A percentile compares a stretch with the other conserved stretches of the same genome.
phyloP scores from a whole-genome alignment of 2,113 vertebrate species.

The Quiscalus mexicanus region DNA sequence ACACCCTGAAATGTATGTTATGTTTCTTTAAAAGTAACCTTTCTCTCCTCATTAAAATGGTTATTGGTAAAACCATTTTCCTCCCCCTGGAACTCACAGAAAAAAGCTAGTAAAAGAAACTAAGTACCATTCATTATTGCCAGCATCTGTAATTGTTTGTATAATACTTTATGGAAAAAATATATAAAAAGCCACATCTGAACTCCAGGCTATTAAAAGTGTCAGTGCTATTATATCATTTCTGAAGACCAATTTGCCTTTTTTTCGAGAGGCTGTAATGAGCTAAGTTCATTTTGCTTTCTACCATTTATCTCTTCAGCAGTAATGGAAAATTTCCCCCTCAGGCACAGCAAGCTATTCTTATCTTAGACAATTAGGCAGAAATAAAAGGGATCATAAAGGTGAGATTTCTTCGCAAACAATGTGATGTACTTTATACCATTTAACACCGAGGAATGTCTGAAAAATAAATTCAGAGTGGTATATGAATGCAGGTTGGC shows the following conservation, averaged over 20 bases:
- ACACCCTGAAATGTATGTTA: not conserved
- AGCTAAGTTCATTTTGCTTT: conserved; percentile 79
- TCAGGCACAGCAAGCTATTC: conserved; percentile 73
- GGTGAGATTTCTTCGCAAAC: conserved; percentile 72
- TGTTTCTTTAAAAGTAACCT: conserved; percentile 52
- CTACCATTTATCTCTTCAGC: conserved; percentile 77
- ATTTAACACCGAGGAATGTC: conserved; percentile 31
- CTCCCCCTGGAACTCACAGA: not conserved
- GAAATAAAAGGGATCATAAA: conserved; percentile 73
- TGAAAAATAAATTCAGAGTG: conserved; percentile 8
- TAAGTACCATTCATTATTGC: conserved; percentile 56
- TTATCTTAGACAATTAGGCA: conserved; percentile 74
- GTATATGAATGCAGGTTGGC: not conserved
- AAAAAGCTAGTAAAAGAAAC: conserved; percentile 53
- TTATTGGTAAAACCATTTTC: conserved; percentile 42
- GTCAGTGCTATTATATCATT: conserved; percentile 73
- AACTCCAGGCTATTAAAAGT: conserved; percentile 72
- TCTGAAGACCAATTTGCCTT: conserved; percentile 77
- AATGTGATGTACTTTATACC: conserved; percentile 19
- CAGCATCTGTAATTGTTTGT: conserved; percentile 67
- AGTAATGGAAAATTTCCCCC: conserved; percentile 78
- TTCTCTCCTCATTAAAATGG: conserved; percentile 37
- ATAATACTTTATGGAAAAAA: conserved; percentile 60
- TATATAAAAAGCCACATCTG: conserved; percentile 59
- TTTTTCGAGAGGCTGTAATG: conserved; percentile 74